phyloP scores from a whole-genome alignment of 2,113 vertebrate species.

The Oxyura jamaicensis region DNA sequence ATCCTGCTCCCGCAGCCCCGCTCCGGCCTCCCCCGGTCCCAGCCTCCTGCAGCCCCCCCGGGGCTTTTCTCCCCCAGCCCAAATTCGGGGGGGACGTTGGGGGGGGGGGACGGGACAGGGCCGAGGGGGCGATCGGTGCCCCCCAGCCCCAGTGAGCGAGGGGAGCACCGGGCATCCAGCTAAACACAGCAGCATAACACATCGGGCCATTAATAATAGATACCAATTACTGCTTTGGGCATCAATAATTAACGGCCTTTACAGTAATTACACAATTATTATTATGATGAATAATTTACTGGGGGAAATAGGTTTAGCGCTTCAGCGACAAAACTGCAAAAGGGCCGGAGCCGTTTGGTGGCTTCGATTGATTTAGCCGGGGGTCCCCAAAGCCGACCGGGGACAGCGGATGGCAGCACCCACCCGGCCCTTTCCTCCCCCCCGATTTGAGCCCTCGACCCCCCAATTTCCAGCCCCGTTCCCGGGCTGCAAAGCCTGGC shows the following conservation, averaged over 20 bases:
- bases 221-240: slow-evolving; percentile 83
- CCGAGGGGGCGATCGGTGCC: background rate
- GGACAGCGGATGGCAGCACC: background rate
- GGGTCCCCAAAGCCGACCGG: background rate
- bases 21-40: background rate
- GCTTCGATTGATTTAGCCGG: background rate
- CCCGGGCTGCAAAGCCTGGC: background rate
- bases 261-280: slow-evolving; percentile 97
- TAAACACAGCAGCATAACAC: slow-evolving; percentile 85
- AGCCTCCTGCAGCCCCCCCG: background rate
- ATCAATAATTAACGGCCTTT: slow-evolving; percentile 94
- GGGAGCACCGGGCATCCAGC: slow-evolving; percentile 44
- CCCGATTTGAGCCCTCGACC: background rate
- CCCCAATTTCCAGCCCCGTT: background rate
- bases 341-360: background rate
- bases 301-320: slow-evolving; percentile 69
- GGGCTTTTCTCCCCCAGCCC: background rate
- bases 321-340: slow-evolving; percentile 6
- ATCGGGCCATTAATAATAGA: slow-evolving; percentile 88
- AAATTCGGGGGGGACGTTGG: background rate
- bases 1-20: background rate
- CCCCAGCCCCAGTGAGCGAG: background rate
- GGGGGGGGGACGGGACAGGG: background rate
- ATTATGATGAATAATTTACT: slow-evolving; percentile 92
- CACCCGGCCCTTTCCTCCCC: background rate